Evolutionary conservation across 2,113 vertebrate genomes (phyloP).

Genomic region (Chionomys nivalis): DNA sequence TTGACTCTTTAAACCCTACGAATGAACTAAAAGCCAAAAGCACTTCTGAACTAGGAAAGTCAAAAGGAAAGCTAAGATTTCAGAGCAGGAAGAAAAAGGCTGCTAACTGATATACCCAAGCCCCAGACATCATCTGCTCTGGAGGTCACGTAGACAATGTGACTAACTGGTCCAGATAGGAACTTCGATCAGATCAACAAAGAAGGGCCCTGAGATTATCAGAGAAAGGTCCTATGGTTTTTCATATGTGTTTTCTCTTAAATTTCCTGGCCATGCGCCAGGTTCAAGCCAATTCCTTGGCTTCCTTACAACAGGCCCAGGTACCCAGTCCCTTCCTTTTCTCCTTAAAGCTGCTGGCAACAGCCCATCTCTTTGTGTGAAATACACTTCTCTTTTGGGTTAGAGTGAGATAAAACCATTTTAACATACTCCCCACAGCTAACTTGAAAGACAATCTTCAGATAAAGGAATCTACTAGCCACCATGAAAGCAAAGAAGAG

Average conservation of each 20-base stretch:
- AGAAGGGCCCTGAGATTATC: constrained; percentile 1
- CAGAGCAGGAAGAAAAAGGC: constrained; percentile 9
- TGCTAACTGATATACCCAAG: neutral
- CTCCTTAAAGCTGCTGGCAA: constrained; percentile 9
- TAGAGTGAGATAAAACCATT: neutral
- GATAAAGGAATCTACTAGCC: neutral
- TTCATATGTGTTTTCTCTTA: neutral
- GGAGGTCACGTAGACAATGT: neutral
- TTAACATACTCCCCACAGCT: neutral
- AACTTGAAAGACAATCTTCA: constrained; percentile 31
- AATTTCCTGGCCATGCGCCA: neutral
- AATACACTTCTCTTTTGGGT: neutral
- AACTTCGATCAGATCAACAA: constrained; percentile 16
- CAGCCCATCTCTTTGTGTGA: neutral
- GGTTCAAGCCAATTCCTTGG: constrained; percentile 30
- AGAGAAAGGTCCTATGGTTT: neutral
- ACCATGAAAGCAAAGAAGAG: constrained; percentile 20
- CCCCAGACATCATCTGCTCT: neutral
- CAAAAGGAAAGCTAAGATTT: constrained; percentile 7
- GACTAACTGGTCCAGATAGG: neutral
- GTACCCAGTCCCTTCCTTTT: neutral
- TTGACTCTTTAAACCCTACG: neutral
- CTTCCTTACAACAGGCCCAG: constrained; percentile 22
- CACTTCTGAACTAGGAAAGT: neutral
- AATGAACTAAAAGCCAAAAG: constrained; percentile 42